Evolutionary conservation across 2,797 vertebrate genomes (phyloP).

Genomic region (Sandelia bainsii): DNA sequence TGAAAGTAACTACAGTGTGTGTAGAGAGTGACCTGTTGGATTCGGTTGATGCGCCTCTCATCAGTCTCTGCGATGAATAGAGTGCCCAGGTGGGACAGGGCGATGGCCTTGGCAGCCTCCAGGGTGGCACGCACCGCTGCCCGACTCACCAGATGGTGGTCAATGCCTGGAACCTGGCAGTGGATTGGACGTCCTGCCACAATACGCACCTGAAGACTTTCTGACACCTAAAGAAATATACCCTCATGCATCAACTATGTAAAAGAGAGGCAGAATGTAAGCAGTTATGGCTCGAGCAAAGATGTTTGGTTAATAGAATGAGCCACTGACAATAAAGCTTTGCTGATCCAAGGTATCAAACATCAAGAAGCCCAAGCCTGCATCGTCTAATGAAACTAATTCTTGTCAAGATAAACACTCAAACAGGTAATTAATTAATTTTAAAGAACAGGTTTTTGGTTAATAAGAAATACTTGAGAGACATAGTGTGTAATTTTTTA

Average conservation of each 20-base stretch:
- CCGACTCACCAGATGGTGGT: conserved; percentile 94
- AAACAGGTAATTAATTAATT: conserved; percentile 43
- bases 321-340: neutral
- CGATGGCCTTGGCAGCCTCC: conserved; percentile 94
- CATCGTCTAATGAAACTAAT: conserved; percentile 33
- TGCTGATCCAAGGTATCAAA: conserved; percentile 14
- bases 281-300: neutral
- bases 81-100: conserved; percentile 92
- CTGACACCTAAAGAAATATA: conserved; percentile 85
- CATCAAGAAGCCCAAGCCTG: conserved; percentile 1
- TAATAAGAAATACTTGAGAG: neutral
- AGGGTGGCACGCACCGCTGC: conserved; percentile 94
- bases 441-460: conserved; percentile 12
- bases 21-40: conserved; percentile 89
- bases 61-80: conserved; percentile 97
- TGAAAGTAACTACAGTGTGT: conserved; percentile 1
- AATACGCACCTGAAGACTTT: conserved; percentile 91
- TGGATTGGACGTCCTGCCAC: conserved; percentile 96
- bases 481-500: conserved; percentile 33
- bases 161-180: conserved; percentile 95
- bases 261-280: neutral
- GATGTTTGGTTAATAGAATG: neutral
- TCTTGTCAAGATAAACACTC: conserved; percentile 33
- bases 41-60: conserved; percentile 96
- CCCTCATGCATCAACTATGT: neutral